phyloP scores from a whole-genome alignment of 2,888 invertebrate species.

The Polyploca ridens region DNA sequence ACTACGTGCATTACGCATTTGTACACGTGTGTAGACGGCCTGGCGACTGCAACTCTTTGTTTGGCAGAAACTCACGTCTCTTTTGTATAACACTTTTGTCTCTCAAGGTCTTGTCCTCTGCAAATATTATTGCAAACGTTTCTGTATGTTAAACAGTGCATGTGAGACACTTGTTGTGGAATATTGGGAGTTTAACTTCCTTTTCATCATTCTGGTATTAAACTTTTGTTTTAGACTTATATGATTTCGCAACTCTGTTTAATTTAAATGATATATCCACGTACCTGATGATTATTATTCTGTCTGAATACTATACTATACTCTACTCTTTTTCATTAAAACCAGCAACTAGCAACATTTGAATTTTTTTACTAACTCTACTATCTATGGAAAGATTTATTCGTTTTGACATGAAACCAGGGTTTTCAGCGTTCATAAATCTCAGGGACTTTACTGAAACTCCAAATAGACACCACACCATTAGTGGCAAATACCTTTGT shows the following conservation, averaged over 20 bases:
- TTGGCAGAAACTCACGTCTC: constrained; percentile 47
- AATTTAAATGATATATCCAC: too few relatives aligned
- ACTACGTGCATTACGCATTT: constrained; percentile 32
- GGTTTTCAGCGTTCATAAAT: constrained; percentile 14
- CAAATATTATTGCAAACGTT: constrained; percentile 46
- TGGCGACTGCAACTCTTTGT: constrained; percentile 54
- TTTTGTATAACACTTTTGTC: constrained; percentile 28
- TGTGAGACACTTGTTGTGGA: constrained; percentile 4
- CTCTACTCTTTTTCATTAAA: too few relatives aligned
- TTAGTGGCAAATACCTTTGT: constrained; percentile 50
- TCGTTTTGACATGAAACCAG: background rate
- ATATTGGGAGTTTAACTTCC: background rate
- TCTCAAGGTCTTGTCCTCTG: constrained; percentile 48
- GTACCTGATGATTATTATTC: too few relatives aligned
- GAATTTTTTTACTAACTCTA: background rate
- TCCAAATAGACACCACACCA: constrained; percentile 39
- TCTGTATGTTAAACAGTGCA: background rate
- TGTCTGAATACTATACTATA: too few relatives aligned
- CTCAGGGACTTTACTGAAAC: constrained; percentile 36
- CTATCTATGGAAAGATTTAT: background rate
- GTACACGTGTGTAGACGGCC: constrained; percentile 47
- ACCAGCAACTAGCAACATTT: too few relatives aligned
- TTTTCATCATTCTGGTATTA: background rate
- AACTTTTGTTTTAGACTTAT: background rate
- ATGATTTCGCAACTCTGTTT: too few relatives aligned